These are phyloP conservation scores for Palythoa grandiflora DNA, from an alignment of 92 coral and sea anemone genomes.

Conservation along the genomic window DNA sequence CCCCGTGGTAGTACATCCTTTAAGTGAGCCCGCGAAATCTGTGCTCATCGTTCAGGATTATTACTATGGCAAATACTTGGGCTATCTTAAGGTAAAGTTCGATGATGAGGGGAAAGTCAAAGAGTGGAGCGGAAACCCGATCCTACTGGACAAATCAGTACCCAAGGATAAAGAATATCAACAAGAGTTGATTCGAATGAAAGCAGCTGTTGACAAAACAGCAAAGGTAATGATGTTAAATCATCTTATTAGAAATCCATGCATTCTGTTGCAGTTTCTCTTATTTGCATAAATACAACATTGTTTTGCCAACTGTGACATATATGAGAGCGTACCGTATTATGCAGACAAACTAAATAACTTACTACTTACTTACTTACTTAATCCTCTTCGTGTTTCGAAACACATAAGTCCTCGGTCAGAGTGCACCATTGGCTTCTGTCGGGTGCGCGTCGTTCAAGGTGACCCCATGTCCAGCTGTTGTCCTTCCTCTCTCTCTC, in stretches of 20 bases:
- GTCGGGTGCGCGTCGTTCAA: too few species aligned
- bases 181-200: conserved; percentile 66
- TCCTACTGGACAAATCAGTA: conserved; percentile 72
- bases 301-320: not conserved
- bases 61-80: conserved; percentile 84
- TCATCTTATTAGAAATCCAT: not conserved
- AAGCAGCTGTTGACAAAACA: conserved; percentile 65
- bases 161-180: conserved; percentile 56
- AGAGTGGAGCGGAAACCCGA: conserved; percentile 89
- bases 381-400: too few species aligned
- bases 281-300: not conserved
- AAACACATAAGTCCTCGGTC: too few species aligned
- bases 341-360: too few species aligned
- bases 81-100: conserved; percentile 81
- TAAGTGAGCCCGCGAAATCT: conserved; percentile 61
- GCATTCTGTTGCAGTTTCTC: not conserved
- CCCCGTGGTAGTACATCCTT: conserved; percentile 80
- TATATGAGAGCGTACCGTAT: too few species aligned
- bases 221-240: conserved; percentile 53
- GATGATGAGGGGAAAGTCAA: conserved; percentile 76
- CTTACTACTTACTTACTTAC: too few species aligned
- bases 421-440: too few species aligned
- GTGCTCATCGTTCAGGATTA: conserved; percentile 90
- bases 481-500: too few species aligned
- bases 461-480: too few species aligned